phyloP scores from a whole-genome alignment of 2,888 invertebrate species.

The Panopea generosa region DNA sequence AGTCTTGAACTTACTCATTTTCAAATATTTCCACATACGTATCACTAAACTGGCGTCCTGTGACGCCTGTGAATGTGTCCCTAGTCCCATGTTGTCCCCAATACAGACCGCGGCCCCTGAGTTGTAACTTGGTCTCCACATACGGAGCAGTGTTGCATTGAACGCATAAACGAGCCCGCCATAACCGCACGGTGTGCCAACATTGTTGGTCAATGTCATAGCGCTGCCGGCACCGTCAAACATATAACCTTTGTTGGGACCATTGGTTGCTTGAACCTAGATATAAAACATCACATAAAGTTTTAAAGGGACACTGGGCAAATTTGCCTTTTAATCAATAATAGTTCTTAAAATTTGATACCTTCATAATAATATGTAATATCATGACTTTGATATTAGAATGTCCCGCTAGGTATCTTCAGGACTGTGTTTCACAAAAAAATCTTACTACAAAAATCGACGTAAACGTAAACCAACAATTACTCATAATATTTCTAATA shows the following conservation, averaged over 20 bases:
- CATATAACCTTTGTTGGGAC: slow-evolving; percentile 25
- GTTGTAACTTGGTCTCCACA: slow-evolving; percentile 33
- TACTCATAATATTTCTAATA: too few species aligned
- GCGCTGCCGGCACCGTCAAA: slow-evolving; percentile 32
- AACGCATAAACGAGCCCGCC: slow-evolving; percentile 39
- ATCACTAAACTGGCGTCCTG: slow-evolving; percentile 15
- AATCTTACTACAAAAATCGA: too few species aligned
- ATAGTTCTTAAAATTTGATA: too few species aligned
- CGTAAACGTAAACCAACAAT: too few species aligned
- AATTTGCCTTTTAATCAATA: too few species aligned
- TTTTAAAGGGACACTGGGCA: too few species aligned
- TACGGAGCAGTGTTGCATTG: slow-evolving; percentile 5
- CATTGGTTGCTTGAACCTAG: slow-evolving; percentile 28
- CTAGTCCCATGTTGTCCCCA: slow-evolving; percentile 27
- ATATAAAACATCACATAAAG: too few species aligned
- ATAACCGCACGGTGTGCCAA: slow-evolving; percentile 25
- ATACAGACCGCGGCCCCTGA: slow-evolving; percentile 37
- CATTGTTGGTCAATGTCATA: slow-evolving; percentile 14
- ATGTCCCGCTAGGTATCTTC: too few species aligned
- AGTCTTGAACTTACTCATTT: slow-evolving; percentile 11
- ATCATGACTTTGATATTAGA: too few species aligned
- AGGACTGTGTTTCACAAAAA: too few species aligned
- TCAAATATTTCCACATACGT: neutral
- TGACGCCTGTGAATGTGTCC: slow-evolving; percentile 28
- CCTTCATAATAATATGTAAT: too few species aligned